These are phyloP conservation scores for Hiodon alosoides DNA, from an alignment of 2,113 vertebrate genomes.

Conservation along the genomic window DNA sequence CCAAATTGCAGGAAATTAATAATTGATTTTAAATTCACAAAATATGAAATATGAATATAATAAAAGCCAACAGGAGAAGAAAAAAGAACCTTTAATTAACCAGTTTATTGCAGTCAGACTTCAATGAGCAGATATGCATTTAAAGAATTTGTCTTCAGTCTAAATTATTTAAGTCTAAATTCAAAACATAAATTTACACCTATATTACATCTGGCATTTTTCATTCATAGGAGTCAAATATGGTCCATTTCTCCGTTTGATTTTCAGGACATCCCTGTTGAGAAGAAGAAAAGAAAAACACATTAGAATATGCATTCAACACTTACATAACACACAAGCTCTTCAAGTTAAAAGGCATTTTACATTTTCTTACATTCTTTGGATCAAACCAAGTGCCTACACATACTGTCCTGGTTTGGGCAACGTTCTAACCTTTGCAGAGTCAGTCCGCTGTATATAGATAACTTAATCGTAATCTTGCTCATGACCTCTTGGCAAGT, in stretches of 20 bases:
- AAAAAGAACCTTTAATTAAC: neutral
- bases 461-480: neutral
- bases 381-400: neutral
- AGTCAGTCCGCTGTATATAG: neutral
- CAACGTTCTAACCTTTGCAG: neutral
- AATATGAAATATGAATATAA: neutral
- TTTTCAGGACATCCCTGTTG: conserved; percentile 7
- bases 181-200: conserved; percentile 15
- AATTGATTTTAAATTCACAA: conserved; percentile 7
- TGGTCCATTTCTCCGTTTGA: neutral
- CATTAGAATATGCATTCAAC: neutral
- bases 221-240: conserved; percentile 50
- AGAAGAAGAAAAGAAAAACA: neutral
- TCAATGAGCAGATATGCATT: neutral
- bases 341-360: too few relatives aligned
- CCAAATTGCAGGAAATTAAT: neutral
- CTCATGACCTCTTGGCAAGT: neutral
- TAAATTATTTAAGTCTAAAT: conserved; percentile 1
- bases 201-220: neutral
- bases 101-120: neutral
- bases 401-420: neutral
- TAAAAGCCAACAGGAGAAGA: neutral
- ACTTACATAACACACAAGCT: neutral
- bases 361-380: neutral
- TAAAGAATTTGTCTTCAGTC: neutral